Evolutionary conservation across 1,140 invertebrate species (phyloP), one percentile per base, ranked within the genome.

Genomic region (Drosophila auraria): DNA sequence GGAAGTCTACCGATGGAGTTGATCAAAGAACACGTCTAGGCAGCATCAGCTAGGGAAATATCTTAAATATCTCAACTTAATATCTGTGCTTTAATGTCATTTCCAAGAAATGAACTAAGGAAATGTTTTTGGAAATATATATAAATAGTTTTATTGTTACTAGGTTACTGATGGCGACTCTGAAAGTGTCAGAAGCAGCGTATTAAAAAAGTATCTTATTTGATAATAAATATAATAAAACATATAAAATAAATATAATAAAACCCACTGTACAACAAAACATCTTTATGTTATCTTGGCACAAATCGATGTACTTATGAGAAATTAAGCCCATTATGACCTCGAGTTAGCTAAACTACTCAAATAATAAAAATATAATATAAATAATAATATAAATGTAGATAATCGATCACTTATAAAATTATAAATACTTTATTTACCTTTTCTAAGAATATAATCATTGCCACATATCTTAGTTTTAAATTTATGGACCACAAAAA

Each of bases 11-110:
- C 15, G 1, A 25, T 23, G 9, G n/a, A 66, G 56, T 47, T 27
- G 33, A 30, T 38, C 58, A 42, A 44, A 60, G 66, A 44, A 30
- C 49, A 38, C 14, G 17, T 33, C 64, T 58, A 15, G 25, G 33
- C 6, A 59, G 53, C 27, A n/a, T 59, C 45, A 38, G 54, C 33
- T 23, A n/a, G 23, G 27, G 25, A 38, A 44, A 51, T 70, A 73
- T 45, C 54, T 72, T 6, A 49, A 71, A 50, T 59, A 44, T 60
- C 53, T 45, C 0, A 2, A 56, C 14, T 17, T n/a, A 17, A 66
- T 66, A 47, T 25, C 17, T 38, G 6, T 71, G 7, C 20, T 20
- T 2, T 23, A 38, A 50, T 36, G 17, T 12, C 8, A 53, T 33
- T 71, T 40, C 50, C 14, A n/a, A 11, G 68, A 68, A 65, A 7